Conservation (phyloP, 1,140 invertebrate species). For the Drosophila trapezifrons region DNA sequence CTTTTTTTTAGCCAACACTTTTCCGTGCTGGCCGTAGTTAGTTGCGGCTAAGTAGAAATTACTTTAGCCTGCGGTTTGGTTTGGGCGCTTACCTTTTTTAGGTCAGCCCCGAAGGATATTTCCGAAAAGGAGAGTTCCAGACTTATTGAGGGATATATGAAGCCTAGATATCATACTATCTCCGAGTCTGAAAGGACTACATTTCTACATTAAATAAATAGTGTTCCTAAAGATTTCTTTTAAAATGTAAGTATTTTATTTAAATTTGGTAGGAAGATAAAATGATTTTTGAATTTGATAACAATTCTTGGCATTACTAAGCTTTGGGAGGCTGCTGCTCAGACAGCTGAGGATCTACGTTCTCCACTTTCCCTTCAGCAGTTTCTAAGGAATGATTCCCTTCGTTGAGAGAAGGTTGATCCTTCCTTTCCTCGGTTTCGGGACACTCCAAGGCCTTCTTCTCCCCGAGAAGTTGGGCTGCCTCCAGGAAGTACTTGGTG, state of each 20-base stretch:
- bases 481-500: constrained; percentile 19
- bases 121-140: neutral
- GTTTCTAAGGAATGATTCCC: too few species aligned
- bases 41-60: constrained; percentile 73
- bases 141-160: neutral
- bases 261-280: neutral
- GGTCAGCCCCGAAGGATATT: constrained; percentile 27
- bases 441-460: neutral
- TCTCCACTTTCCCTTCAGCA: neutral
- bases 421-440: neutral
- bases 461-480: constrained; percentile 9
- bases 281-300: too few species aligned
- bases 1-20: constrained; percentile 33
- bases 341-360: neutral
- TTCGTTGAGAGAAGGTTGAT: neutral
- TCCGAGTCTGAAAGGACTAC: too few species aligned
- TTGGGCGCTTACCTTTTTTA: constrained; percentile 41
- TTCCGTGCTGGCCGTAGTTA: constrained; percentile 49
- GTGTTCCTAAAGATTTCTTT: too few species aligned
- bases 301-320: neutral
- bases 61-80: constrained; percentile 62
- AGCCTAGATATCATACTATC: neutral
- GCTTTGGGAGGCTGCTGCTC: neutral
- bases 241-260: neutral
- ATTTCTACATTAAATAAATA: neutral